Percentiles rank a stretch among this genome's conserved stretches.
These are phyloP conservation scores for Lycia hirtaria DNA, from an alignment of 2,888 invertebrate genomes.

Conservation along the genomic window DNA sequence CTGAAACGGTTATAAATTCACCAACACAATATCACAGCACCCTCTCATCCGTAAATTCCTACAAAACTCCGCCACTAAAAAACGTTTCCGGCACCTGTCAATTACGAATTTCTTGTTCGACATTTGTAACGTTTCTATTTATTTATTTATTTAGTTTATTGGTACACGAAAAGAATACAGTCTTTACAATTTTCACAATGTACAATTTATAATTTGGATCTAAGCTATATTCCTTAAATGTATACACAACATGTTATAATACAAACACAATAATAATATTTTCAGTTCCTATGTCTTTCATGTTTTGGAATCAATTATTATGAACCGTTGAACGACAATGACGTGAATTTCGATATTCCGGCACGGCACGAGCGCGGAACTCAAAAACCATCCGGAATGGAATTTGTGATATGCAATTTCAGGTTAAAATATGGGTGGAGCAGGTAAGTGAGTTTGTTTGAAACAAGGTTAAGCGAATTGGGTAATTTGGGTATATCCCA, in stretches of 20 bases:
- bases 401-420: background rate
- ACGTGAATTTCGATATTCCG: slow-evolving; percentile 32
- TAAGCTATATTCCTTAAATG: no score
- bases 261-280: no score
- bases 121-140: slow-evolving; percentile 27
- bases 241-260: no score
- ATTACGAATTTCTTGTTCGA: slow-evolving; percentile 38
- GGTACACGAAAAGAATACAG: no score
- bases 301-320: slow-evolving; percentile 20
- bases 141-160: no score
- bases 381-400: background rate
- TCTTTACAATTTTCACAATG: no score
- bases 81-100: slow-evolving; percentile 34
- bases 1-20: background rate
- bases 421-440: background rate
- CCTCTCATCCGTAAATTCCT: background rate
- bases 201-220: no score
- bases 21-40: background rate
- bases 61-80: slow-evolving; percentile 2
- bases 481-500: background rate
- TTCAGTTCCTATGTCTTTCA: slow-evolving; percentile 26
- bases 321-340: slow-evolving; percentile 27
- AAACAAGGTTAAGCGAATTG: background rate
- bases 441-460: background rate
- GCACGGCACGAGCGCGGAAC: slow-evolving; percentile 19